phyloP scores from a whole-genome alignment of 1,140 invertebrate genomes.

The Zaprionus davidi region DNA sequence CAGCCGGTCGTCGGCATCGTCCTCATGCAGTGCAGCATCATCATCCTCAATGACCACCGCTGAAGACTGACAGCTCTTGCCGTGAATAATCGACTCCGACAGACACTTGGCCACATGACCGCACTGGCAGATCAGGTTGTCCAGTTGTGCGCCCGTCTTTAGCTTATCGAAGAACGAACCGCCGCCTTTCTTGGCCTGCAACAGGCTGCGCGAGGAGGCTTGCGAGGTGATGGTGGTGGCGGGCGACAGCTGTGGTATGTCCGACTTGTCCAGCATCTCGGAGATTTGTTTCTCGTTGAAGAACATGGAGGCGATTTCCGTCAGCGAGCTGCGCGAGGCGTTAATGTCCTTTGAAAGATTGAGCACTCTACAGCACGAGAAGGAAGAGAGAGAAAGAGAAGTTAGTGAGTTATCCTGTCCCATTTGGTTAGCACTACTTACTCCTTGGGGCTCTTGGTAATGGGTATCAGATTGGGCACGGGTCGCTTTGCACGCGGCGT shows the following conservation, averaged over 20 bases:
- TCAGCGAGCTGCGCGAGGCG: constrained; percentile 71
- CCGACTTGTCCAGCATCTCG: constrained; percentile 79
- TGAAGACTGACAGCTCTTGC: constrained; percentile 87
- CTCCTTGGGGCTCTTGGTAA: constrained; percentile 84
- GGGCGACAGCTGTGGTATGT: constrained; percentile 82
- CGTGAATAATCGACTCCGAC: constrained; percentile 91
- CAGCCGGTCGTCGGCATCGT: constrained; percentile 71
- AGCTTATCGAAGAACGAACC: constrained; percentile 93
- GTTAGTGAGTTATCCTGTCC: background rate
- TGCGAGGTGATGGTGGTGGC: constrained; percentile 78
- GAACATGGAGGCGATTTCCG: constrained; percentile 80
- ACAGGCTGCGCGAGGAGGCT: constrained; percentile 74
- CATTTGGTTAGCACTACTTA: constrained; percentile 28
- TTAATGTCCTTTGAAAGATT: constrained; percentile 77
- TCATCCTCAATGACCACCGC: constrained; percentile 79
- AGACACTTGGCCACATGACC: constrained; percentile 92
- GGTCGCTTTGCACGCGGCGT: constrained; percentile 86
- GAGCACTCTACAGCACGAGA: constrained; percentile 46
- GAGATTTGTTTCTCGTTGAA: constrained; percentile 81
- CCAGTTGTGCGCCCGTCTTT: constrained; percentile 87
- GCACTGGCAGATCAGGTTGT: constrained; percentile 89
- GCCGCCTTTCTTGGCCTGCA: constrained; percentile 87
- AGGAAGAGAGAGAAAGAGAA: background rate
- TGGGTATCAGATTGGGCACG: constrained; percentile 89
- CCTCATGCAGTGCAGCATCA: constrained; percentile 84